Conservation (phyloP, 2,113 vertebrate genomes). For the Brachionichthys hirsutus region DNA sequence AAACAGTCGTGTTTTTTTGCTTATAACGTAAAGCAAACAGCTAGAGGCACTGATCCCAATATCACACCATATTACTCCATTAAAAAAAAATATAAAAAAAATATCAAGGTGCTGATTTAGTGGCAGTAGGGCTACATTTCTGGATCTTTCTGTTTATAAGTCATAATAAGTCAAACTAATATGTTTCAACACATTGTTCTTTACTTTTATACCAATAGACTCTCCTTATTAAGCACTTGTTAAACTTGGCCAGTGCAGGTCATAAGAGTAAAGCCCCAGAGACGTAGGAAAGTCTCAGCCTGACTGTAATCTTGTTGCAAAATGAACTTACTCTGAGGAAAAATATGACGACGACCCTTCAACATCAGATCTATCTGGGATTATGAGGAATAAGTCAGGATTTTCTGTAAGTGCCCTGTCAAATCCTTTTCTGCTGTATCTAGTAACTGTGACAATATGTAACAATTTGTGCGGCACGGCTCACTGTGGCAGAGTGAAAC, state of each 20-base stretch:
- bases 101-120: slow-evolving; percentile 41
- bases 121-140: slow-evolving; percentile 41
- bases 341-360: slow-evolving; percentile 29
- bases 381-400: slow-evolving; percentile 55
- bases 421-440: slow-evolving; percentile 53
- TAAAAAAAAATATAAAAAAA: slow-evolving; percentile 66
- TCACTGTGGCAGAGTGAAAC: slow-evolving; percentile 18
- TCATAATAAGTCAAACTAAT: slow-evolving; percentile 57
- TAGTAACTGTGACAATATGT: slow-evolving; percentile 52
- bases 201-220: slow-evolving; percentile 20
- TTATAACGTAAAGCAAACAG: slow-evolving; percentile 46
- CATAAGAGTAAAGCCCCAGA: slow-evolving; percentile 7
- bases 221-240: slow-evolving; percentile 22
- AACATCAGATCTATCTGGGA: slow-evolving; percentile 39
- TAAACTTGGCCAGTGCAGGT: slow-evolving; percentile 25
- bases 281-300: slow-evolving; percentile 8
- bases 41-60: slow-evolving; percentile 67
- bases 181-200: slow-evolving; percentile 44
- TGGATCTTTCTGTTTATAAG: slow-evolving; percentile 29
- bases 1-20: slow-evolving; percentile 61
- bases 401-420: slow-evolving; percentile 54
- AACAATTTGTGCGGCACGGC: slow-evolving; percentile 49
- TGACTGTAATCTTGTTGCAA: slow-evolving; percentile 36
- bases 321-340: slow-evolving; percentile 32
- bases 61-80: slow-evolving; percentile 66